phyloP scores from a whole-genome alignment of 2,888 invertebrate species.

The Aphodius granarius region DNA sequence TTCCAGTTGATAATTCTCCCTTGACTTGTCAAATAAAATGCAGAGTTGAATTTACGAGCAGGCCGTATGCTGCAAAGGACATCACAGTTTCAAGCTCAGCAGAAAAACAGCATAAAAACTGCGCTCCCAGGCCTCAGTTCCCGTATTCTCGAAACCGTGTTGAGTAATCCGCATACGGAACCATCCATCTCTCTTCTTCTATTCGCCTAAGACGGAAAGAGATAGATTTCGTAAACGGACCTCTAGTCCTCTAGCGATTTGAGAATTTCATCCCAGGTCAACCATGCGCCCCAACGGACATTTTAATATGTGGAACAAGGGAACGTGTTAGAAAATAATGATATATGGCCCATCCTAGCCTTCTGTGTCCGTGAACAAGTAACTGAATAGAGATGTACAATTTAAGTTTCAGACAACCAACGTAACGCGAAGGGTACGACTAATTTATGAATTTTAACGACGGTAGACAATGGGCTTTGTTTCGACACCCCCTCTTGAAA shows the following conservation, averaged over 20 bases:
- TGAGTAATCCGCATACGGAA: too few relatives aligned
- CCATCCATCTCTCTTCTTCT: too few relatives aligned
- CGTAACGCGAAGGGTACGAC: background rate
- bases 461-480: background rate
- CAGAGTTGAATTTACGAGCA: background rate
- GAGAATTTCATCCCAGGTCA: too few relatives aligned
- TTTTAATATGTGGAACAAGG: background rate
- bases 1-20: background rate
- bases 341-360: background rate
- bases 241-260: too few relatives aligned
- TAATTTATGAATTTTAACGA: background rate
- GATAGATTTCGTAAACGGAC: too few relatives aligned
- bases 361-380: background rate
- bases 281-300: background rate
- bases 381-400: background rate
- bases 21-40: background rate
- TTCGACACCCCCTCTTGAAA: background rate
- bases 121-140: background rate
- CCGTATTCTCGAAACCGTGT: too few relatives aligned
- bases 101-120: background rate
- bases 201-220: too few relatives aligned
- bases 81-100: background rate
- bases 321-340: background rate
- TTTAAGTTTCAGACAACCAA: background rate
- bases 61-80: background rate